Evolutionary conservation across 2,113 vertebrate genomes (phyloP).

Genomic region (Catharus minimus): DNA sequence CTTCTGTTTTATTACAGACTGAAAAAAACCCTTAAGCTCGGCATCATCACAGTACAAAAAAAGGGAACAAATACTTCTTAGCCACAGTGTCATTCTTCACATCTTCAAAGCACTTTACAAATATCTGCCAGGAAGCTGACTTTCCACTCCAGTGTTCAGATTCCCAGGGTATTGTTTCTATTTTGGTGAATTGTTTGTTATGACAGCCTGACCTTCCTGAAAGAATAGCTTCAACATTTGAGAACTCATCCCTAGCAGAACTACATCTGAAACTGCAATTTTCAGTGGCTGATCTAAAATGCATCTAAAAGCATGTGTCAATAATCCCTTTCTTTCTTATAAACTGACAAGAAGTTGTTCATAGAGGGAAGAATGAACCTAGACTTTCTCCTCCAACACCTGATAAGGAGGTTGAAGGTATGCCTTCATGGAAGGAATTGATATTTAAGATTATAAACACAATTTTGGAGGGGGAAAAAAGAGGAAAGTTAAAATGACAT

Average conservation of each 20-base stretch:
- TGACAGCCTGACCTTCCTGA: conserved; percentile 53
- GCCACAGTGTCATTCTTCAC: not conserved
- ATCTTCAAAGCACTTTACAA: conserved; percentile 54
- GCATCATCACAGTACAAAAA: not conserved
- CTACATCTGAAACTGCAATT: not conserved
- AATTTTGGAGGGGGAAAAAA: not conserved
- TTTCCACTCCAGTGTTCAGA: conserved; percentile 54
- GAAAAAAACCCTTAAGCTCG: not conserved
- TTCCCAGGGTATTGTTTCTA: conserved; percentile 66
- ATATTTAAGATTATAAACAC: not conserved
- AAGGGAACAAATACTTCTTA: conserved; percentile 2
- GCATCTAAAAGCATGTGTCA: not conserved
- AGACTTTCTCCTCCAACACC: not conserved
- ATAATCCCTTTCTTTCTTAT: not conserved
- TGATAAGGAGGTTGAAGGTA: not conserved
- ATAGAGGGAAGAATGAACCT: not conserved
- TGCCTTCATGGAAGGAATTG: not conserved
- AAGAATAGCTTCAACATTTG: conserved; percentile 7
- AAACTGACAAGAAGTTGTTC: not conserved
- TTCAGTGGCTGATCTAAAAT: not conserved
- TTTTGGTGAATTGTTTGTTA: conserved; percentile 57
- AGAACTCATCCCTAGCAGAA: conserved; percentile 6
- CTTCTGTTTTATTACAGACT: not conserved
- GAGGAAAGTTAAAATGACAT: not conserved
- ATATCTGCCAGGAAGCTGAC: conserved; percentile 61